These are phyloP conservation scores for Lepus europaeus DNA, from an alignment of 2,113 vertebrate genomes.

Conservation along the genomic window DNA sequence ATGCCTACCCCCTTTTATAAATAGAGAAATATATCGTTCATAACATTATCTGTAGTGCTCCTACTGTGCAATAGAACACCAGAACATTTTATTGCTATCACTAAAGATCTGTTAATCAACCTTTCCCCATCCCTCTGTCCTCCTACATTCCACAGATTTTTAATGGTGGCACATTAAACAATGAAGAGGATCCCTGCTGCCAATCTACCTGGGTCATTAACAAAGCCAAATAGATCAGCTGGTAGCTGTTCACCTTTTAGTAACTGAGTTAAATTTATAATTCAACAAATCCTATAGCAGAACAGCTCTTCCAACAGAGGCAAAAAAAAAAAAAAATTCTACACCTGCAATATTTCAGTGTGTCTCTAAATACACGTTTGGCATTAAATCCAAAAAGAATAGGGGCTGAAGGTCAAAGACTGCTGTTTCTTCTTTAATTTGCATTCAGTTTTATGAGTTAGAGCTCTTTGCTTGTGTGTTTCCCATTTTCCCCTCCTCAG, in stretches of 20 bases:
- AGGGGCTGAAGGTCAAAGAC: slow-evolving; percentile 52
- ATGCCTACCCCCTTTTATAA: too few species aligned
- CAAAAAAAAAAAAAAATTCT: slow-evolving; percentile 56
- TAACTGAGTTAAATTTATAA: slow-evolving; percentile 65
- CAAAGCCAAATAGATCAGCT: slow-evolving; percentile 35
- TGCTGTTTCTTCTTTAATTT: slow-evolving; percentile 71
- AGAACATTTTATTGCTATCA: too few species aligned
- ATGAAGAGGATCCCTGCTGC: background rate
- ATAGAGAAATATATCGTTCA: too few species aligned
- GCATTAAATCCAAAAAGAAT: slow-evolving; percentile 43
- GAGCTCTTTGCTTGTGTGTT: background rate
- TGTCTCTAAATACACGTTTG: slow-evolving; percentile 72
- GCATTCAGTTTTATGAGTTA: slow-evolving; percentile 73
- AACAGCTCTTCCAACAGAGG: slow-evolving; percentile 51
- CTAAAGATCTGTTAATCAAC: too few species aligned
- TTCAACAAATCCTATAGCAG: slow-evolving; percentile 26
- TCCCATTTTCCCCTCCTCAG: slow-evolving; percentile 7
- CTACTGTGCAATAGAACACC: too few species aligned
- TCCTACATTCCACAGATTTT: background rate
- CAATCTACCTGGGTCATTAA: background rate
- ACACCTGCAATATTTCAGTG: slow-evolving; percentile 34
- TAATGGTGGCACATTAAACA: background rate
- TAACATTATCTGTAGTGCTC: too few species aligned
- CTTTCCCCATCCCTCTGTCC: too few species aligned
- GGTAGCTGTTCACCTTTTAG: background rate